These are phyloP conservation scores for Orussus abietinus DNA, from an alignment of 1,140 invertebrate genomes.

Conservation along the genomic window DNA sequence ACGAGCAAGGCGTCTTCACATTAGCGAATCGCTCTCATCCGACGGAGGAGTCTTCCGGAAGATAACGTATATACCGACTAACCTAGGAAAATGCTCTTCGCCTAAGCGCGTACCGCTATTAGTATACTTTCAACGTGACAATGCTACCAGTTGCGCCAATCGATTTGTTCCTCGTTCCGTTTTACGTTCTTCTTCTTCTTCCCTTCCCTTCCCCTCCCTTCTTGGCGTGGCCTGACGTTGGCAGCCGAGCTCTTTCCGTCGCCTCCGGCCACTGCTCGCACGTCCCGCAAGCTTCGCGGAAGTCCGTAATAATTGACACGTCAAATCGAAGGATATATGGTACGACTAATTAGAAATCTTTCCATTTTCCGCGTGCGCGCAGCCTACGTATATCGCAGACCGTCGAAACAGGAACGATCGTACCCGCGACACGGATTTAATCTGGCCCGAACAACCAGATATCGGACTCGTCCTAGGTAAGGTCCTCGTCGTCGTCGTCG, in stretches of 20 bases:
- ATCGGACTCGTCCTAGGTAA: constrained; percentile 41
- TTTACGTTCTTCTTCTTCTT: constrained; percentile 13
- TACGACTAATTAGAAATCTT: constrained; percentile 1
- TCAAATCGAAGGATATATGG: background rate
- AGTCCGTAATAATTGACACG: background rate
- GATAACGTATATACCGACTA: constrained; percentile 2
- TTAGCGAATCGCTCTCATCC: constrained; percentile 1
- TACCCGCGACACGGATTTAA: too few relatives aligned
- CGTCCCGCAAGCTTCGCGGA: background rate
- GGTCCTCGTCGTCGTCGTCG: constrained; percentile 48
- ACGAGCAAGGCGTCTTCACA: constrained; percentile 8
- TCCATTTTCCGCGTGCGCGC: constrained; percentile 4
- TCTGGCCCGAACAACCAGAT: too few relatives aligned
- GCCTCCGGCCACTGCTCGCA: background rate
- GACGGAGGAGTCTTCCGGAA: too few relatives aligned
- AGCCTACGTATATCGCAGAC: too few relatives aligned
- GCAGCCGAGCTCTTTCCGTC: constrained; percentile 4
- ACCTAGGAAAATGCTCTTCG: constrained; percentile 14
- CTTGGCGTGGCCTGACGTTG: too few relatives aligned
- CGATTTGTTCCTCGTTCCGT: constrained; percentile 16
- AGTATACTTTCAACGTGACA: constrained; percentile 34
- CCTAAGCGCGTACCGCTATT: constrained; percentile 23
- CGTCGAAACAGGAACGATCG: too few relatives aligned
- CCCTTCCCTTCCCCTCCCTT: background rate
- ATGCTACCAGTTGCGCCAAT: constrained; percentile 24